A percentile compares a stretch with the other conserved stretches of the same genome.
phyloP scores from a whole-genome alignment of 2,888 invertebrate species.

The Spisula solida region DNA sequence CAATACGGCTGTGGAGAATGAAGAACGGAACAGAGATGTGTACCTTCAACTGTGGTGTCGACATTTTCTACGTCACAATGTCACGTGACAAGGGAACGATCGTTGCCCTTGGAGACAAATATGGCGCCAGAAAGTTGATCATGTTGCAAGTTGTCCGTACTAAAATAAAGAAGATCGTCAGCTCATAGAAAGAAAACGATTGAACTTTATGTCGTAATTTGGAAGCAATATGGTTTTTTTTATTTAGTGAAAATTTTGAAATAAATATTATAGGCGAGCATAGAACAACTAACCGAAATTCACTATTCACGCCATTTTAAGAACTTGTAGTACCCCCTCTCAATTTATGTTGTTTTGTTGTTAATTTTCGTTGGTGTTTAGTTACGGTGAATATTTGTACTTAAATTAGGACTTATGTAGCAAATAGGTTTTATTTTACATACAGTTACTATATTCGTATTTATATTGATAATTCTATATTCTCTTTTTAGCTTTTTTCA shows the following conservation, averaged over 20 bases:
- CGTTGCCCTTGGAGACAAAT: constrained; percentile 87
- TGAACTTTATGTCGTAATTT: constrained; percentile 15
- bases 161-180: constrained; percentile 81
- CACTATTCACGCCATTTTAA: neutral
- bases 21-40: constrained; percentile 85
- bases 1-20: constrained; percentile 87
- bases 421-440: too few relatives aligned
- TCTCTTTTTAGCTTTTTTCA: too few relatives aligned
- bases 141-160: constrained; percentile 87
- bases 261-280: neutral
- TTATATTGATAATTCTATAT: too few relatives aligned
- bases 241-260: neutral
- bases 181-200: constrained; percentile 67
- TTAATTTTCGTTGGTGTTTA: neutral
- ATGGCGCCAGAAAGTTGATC: constrained; percentile 86
- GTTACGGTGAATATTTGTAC: neutral
- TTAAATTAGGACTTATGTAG: too few relatives aligned
- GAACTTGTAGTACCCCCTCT: neutral
- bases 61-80: constrained; percentile 87
- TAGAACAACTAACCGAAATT: neutral
- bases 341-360: constrained; percentile 7
- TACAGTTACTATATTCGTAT: too few relatives aligned
- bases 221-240: neutral
- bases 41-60: constrained; percentile 86
- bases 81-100: constrained; percentile 87